These are phyloP conservation scores for Alloplasta piceator DNA, from an alignment of 2,888 invertebrate genomes.

Conservation along the genomic window DNA sequence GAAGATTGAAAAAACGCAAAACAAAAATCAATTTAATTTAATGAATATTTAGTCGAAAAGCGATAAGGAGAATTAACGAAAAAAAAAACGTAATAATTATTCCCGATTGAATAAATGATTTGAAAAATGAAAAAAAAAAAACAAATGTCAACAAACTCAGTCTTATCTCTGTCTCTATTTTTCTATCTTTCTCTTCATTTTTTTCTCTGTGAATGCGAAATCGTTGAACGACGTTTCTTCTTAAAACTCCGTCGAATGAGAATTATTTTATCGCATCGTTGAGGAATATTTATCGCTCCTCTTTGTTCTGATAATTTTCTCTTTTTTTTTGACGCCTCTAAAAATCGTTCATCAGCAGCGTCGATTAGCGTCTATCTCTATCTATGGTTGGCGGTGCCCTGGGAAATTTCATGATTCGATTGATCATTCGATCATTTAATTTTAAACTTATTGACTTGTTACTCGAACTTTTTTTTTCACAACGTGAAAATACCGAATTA, in stretches of 20 bases:
- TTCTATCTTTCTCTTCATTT: background rate
- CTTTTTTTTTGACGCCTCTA: background rate
- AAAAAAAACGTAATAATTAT: conserved; percentile 52
- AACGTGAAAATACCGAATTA: too few relatives aligned
- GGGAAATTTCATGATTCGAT: too few relatives aligned
- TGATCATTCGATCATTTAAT: too few relatives aligned
- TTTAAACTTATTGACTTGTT: too few relatives aligned
- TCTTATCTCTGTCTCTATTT: background rate
- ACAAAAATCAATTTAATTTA: conserved; percentile 49
- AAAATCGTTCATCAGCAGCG: too few relatives aligned
- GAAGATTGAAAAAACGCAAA: conserved; percentile 27
- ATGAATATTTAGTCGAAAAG: conserved; percentile 64
- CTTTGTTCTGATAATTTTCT: conserved; percentile 5
- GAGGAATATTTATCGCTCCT: too few relatives aligned
- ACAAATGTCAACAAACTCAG: conserved; percentile 36
- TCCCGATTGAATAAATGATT: conserved; percentile 73
- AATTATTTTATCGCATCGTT: too few relatives aligned
- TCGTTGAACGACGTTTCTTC: background rate
- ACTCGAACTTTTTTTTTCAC: conserved; percentile 18
- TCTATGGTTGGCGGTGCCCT: too few relatives aligned
- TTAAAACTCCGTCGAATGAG: conserved; percentile 61
- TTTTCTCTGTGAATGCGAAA: conserved; percentile 1
- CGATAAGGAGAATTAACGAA: conserved; percentile 65
- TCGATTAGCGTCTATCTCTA: background rate
- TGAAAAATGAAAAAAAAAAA: conserved; percentile 68